Conservation (phyloP, 2,113 vertebrate genomes). For the Myiopsitta monachus region DNA sequence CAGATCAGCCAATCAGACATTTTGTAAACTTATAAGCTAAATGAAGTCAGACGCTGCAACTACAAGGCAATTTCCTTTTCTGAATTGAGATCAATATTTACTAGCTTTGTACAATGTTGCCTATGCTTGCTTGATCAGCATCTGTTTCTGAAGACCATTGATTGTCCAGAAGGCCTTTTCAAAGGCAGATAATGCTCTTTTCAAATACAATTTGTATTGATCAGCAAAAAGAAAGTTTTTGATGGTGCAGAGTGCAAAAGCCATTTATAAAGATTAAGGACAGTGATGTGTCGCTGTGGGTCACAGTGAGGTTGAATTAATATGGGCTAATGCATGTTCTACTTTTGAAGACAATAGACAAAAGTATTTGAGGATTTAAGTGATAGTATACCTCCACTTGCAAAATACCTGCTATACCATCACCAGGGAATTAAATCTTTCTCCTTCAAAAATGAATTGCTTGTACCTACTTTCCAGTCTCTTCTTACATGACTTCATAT, state of each 20-base stretch:
- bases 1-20: not conserved
- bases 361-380: slow-evolving; percentile 32
- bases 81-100: slow-evolving; percentile 77
- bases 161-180: slow-evolving; percentile 77
- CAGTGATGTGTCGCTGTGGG: not conserved
- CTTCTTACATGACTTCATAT: not conserved
- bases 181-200: slow-evolving; percentile 78
- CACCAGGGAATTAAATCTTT: slow-evolving; percentile 9
- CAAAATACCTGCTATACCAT: not conserved
- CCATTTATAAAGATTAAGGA: slow-evolving; percentile 64
- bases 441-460: slow-evolving; percentile 28
- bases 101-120: slow-evolving; percentile 73
- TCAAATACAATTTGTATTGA: slow-evolving; percentile 85
- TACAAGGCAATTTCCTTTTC: slow-evolving; percentile 73
- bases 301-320: slow-evolving; percentile 52
- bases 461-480: not conserved
- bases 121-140: slow-evolving; percentile 79
- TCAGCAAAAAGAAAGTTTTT: slow-evolving; percentile 71
- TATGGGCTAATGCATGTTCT: slow-evolving; percentile 54
- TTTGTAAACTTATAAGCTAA: not conserved
- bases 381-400: not conserved
- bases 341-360: slow-evolving; percentile 4
- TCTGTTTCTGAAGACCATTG: slow-evolving; percentile 81
- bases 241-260: slow-evolving; percentile 63
- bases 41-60: slow-evolving; percentile 60